Conservation (phyloP, 2,888 invertebrate species). For the Sphecodes monilicornis region DNA sequence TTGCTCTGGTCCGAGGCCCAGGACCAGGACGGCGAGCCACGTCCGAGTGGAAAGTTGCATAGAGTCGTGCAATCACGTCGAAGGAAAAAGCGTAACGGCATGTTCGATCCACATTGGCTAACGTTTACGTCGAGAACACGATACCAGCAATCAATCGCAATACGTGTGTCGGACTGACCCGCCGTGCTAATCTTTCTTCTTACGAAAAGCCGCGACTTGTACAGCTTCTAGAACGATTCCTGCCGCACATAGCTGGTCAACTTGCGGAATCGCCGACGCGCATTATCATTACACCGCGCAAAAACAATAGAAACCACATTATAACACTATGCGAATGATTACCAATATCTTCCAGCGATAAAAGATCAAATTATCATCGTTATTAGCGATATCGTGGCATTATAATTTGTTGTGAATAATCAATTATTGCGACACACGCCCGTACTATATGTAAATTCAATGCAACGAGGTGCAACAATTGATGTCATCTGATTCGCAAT, state of each 20-base stretch:
- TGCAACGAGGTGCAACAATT: constrained; percentile 24
- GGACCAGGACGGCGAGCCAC: constrained; percentile 36
- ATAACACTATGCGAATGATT: not conserved
- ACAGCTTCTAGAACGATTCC: not conserved
- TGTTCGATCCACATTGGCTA: constrained; percentile 37
- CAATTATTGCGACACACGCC: not conserved
- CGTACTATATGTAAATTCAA: not conserved
- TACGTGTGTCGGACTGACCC: constrained; percentile 1
- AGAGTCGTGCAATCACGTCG: constrained; percentile 51
- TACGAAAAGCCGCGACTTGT: constrained; percentile 28
- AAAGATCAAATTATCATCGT: not conserved
- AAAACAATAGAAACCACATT: not conserved
- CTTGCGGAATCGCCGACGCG: not conserved
- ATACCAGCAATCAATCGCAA: constrained; percentile 27
- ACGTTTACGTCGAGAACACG: constrained; percentile 47
- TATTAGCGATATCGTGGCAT: not conserved
- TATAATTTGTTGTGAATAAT: not conserved
- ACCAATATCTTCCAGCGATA: not conserved
- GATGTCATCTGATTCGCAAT: constrained; percentile 12
- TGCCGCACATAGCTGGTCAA: not conserved
- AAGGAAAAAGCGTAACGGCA: constrained; percentile 49
- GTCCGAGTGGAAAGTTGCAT: constrained; percentile 53
- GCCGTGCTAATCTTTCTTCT: constrained; percentile 20
- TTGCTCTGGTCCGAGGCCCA: constrained; percentile 24
- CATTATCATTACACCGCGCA: not conserved